phyloP scores from a whole-genome alignment of 2,888 invertebrate genomes.

The Mythimna vitellina region DNA sequence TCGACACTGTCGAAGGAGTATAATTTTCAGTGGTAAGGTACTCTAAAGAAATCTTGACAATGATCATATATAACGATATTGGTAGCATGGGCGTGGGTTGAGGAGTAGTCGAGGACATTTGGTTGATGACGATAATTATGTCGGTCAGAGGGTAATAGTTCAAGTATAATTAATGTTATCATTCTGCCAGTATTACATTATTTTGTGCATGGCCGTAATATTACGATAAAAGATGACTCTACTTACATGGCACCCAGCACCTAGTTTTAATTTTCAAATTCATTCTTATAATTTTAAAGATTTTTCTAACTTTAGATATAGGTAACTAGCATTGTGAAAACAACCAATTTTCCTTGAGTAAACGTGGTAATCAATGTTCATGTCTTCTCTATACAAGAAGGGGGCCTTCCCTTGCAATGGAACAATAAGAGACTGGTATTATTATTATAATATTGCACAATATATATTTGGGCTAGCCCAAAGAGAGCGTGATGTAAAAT shows the following conservation, averaged over 20 bases:
- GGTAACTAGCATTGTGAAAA: no score
- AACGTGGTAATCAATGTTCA: not conserved
- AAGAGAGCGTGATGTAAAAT: not conserved
- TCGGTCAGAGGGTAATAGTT: conserved; percentile 61
- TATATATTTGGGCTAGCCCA: not conserved
- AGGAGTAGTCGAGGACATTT: conserved; percentile 14
- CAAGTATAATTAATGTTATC: conserved; percentile 62
- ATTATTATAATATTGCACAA: conserved; percentile 1
- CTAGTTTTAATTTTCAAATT: not conserved
- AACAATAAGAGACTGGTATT: not conserved
- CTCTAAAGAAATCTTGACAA: conserved; percentile 13
- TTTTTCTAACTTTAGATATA: no score
- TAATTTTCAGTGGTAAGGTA: not conserved
- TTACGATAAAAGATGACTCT: conserved; percentile 4
- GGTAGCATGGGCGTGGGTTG: conserved; percentile 43
- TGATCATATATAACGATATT: conserved; percentile 40
- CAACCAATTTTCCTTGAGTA: not conserved
- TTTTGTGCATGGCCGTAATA: conserved; percentile 8
- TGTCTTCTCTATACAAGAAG: not conserved
- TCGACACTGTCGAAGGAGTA: conserved; percentile 12
- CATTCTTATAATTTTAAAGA: no score
- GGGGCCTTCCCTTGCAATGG: not conserved
- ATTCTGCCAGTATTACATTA: conserved; percentile 34
- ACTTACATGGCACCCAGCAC: not conserved
- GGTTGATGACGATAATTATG: conserved; percentile 36